Evolutionary conservation across 1,140 invertebrate genomes (phyloP).

Genomic region (Drosophila sproati): DNA sequence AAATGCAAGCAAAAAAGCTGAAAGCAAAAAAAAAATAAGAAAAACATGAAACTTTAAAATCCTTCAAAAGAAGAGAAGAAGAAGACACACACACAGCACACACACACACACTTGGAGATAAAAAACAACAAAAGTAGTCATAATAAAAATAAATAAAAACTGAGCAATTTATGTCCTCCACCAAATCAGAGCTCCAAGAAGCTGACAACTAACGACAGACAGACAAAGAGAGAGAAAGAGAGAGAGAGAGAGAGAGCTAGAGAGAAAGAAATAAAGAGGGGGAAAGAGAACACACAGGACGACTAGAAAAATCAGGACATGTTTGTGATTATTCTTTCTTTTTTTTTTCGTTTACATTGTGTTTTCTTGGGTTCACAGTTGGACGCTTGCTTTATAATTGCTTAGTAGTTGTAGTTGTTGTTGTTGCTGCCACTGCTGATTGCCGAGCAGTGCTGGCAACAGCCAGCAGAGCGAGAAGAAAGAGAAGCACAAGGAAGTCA

Average conservation of each 20-base stretch:
- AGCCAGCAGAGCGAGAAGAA: not conserved
- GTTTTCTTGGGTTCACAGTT: constrained; percentile 33
- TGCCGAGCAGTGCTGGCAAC: constrained; percentile 1
- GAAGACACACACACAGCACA: not conserved
- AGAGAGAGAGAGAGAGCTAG: not conserved
- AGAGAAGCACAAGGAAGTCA: not conserved
- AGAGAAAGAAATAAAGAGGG: not conserved
- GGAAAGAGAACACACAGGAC: not conserved
- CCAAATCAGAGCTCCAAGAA: constrained; percentile 37
- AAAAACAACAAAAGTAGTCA: constrained; percentile 69
- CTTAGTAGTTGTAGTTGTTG: constrained; percentile 30
- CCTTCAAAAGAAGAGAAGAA: constrained; percentile 12
- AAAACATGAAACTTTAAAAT: constrained; percentile 58
- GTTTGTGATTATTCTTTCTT: constrained; percentile 36
- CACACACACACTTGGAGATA: constrained; percentile 18
- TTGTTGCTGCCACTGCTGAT: constrained; percentile 25
- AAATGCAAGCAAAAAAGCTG: constrained; percentile 4
- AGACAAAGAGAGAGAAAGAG: not conserved
- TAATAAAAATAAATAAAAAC: constrained; percentile 75
- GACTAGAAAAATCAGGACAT: constrained; percentile 41
- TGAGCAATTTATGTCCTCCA: constrained; percentile 57
- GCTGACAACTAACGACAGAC: constrained; percentile 29
- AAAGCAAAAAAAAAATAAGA: constrained; percentile 1
- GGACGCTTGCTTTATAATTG: constrained; percentile 48
- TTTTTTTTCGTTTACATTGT: constrained; percentile 2